These are phyloP conservation scores for Vanessa tameamea DNA, from an alignment of 1,140 invertebrate genomes.

Conservation along the genomic window DNA sequence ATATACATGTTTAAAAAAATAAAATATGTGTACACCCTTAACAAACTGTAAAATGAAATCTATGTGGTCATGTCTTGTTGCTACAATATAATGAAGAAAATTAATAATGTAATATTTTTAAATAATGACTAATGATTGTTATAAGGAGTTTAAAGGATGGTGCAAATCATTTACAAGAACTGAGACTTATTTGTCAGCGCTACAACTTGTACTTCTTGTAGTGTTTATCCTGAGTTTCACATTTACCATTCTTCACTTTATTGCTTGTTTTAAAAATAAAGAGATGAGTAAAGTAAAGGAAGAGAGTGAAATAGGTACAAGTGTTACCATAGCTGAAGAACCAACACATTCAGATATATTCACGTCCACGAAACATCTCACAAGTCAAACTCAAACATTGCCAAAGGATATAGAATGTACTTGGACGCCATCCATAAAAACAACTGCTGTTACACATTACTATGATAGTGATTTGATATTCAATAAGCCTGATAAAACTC, in stretches of 20 bases:
- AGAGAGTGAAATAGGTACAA: background rate
- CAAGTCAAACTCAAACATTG: slow-evolving; percentile 19
- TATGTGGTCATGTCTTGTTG: slow-evolving; percentile 38
- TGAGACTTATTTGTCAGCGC: slow-evolving; percentile 48
- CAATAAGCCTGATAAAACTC: no score
- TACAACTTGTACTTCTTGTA: slow-evolving; percentile 54
- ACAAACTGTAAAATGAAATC: slow-evolving; percentile 20
- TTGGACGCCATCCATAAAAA: slow-evolving; percentile 56
- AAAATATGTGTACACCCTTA: background rate
- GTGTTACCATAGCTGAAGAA: background rate
- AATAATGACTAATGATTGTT: slow-evolving; percentile 59
- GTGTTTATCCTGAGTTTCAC: slow-evolving; percentile 53
- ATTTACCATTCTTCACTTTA: slow-evolving; percentile 62
- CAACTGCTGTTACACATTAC: slow-evolving; percentile 46
- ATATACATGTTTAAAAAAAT: no score
- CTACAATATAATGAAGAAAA: background rate
- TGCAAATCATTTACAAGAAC: slow-evolving; percentile 62
- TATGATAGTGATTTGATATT: slow-evolving; percentile 34
- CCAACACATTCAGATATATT: background rate
- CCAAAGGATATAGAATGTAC: slow-evolving; percentile 51
- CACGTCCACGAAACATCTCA: background rate
- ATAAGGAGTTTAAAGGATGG: slow-evolving; percentile 63
- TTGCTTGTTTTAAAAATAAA: slow-evolving; percentile 31
- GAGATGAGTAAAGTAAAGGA: background rate
- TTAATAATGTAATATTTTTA: slow-evolving; percentile 35